Base-by-base conservation (phyloP, 2,888 invertebrate genomes). In the Pristionchus exspectatus region DNA sequence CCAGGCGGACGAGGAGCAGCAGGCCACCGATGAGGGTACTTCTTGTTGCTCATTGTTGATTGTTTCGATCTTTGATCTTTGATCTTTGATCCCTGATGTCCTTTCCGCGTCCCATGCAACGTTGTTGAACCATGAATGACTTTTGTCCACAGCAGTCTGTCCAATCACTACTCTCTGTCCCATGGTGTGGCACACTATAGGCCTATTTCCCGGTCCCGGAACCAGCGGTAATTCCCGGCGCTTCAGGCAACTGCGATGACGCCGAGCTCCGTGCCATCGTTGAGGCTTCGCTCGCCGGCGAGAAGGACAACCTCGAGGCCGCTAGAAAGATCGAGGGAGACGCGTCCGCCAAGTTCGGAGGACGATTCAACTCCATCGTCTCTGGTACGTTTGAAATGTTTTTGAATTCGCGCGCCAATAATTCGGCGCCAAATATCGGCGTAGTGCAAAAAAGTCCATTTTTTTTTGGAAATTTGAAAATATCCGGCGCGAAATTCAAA, bases 351-450 rank as follows among this genome's bases (percentile, higher is more conserved):
- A 93, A 93, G 89, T 95, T 94, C 92, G 94, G 94, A 84, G 94
- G 94, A 38, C 93, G 94, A 86, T 94, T 94, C 92, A 94, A 94
- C 92, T 92, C 94, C 72, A 95, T 94, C 91, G 94, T 94, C 66
- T 94, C 94, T 30, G 89, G 89, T 89, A 9, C 69, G 85, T 24
- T 74, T 72, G n/a, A 24, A 50, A 77, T 77, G 0, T 66, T 77
- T 77, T 77, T 77, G 16, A 77, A 77, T 81, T 63, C 59, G 30
- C 59, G 30, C 84, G 84, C 59, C 84, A 9, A 56, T 24, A n/a
- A 10, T 81, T 81, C 27, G n/a, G 27, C 44, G 27, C 44, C 2
- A 77, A 77, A 44, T 30, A 2, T 16, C 21, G 83, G 27, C 54
- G 44, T 30, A 54, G 56, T 84, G 56, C 56, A 30, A 84, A 54